phyloP scores from a whole-genome alignment of 1,140 invertebrate species.

The Eupeodes corollae region DNA sequence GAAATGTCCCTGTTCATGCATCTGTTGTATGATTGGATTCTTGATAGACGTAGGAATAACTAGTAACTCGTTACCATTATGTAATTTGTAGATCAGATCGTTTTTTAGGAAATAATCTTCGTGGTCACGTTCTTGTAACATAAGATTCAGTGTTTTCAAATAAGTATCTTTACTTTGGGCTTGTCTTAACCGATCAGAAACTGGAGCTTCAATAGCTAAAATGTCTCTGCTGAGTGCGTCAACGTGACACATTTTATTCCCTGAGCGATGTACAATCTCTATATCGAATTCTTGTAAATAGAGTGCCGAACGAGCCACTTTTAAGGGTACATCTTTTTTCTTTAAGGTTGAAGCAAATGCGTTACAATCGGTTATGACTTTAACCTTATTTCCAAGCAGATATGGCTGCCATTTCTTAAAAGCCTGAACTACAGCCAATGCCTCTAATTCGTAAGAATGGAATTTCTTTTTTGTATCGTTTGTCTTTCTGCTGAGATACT shows the following conservation, averaged over 20 bases:
- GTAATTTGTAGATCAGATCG: no score
- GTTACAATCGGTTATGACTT: constrained; percentile 14
- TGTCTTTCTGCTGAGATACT: no score
- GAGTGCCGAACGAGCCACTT: constrained; percentile 15
- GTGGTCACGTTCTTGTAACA: no score
- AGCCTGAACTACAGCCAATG: constrained; percentile 12
- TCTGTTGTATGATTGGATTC: constrained; percentile 8
- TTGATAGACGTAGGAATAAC: constrained; percentile 17
- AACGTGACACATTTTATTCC: neutral
- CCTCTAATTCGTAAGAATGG: constrained; percentile 12
- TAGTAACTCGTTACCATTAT: constrained; percentile 3
- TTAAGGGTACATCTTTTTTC: constrained; percentile 14
- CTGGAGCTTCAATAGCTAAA: no score
- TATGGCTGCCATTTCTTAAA: constrained; percentile 13
- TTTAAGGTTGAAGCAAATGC: constrained; percentile 21
- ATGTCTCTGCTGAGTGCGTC: neutral
- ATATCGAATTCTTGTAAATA: constrained; percentile 2
- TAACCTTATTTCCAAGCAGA: neutral
- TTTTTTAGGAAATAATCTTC: no score
- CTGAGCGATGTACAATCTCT: neutral
- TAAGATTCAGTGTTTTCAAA: no score
- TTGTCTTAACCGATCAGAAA: no score
- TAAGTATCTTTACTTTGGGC: no score
- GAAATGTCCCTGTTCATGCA: constrained; percentile 16
- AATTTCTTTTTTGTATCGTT: constrained; percentile 8